A percentile compares a stretch with the other conserved stretches of the same genome.
These are phyloP conservation scores for Sarcophaga carnaria DNA, from an alignment of 2,888 invertebrate species.

Conservation along the genomic window DNA sequence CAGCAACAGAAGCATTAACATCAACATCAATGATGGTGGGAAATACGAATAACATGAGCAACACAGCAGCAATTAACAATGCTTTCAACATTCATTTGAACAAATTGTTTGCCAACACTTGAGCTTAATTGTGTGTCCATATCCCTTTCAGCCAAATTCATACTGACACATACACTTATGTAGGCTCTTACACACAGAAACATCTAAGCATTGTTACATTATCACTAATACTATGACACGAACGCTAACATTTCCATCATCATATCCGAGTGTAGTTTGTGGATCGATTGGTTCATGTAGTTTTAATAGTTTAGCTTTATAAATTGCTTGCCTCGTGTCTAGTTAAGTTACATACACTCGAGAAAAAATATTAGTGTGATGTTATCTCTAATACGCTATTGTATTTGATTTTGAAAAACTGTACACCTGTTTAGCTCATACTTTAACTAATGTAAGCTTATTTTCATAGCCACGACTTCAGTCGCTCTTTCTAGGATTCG, in stretches of 20 bases:
- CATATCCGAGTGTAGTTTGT: neutral
- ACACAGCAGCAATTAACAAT: slow-evolving; percentile 59
- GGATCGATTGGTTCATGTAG: slow-evolving; percentile 6
- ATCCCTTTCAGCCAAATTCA: slow-evolving; percentile 42
- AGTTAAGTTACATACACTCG: neutral
- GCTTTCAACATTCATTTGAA: slow-evolving; percentile 61
- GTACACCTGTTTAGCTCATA: no score
- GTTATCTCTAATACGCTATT: no score
- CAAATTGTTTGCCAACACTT: slow-evolving; percentile 67
- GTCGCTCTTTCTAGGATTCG: no score
- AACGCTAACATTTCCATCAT: neutral
- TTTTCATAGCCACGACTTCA: no score
- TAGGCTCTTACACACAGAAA: neutral
- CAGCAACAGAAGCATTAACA: neutral
- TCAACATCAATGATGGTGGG: neutral
- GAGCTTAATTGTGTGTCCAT: slow-evolving; percentile 56
- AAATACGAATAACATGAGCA: neutral
- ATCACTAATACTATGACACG: neutral
- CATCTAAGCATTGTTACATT: neutral
- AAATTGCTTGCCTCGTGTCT: slow-evolving; percentile 31
- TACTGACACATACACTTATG: slow-evolving; percentile 4
- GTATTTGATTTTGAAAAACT: no score
- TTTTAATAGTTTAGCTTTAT: slow-evolving; percentile 38
- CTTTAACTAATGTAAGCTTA: no score
- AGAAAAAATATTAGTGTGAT: neutral